A percentile compares a stretch with the other conserved stretches of the same genome.
Evolutionary conservation across 2,797 vertebrate species (phyloP).

Genomic region (Arnoldichthys spilopterus): DNA sequence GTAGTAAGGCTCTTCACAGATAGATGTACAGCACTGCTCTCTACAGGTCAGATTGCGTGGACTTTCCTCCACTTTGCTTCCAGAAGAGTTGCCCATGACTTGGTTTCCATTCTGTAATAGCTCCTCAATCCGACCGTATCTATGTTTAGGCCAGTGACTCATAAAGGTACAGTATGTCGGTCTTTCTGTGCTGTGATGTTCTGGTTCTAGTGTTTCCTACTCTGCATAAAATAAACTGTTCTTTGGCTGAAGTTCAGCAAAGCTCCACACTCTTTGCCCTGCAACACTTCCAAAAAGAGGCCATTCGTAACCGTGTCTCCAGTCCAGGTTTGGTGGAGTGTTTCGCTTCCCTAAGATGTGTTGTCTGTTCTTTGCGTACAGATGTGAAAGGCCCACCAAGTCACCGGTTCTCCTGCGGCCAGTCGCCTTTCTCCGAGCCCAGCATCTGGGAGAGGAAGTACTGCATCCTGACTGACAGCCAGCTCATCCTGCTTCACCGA

Average conservation of each 20-base stretch:
- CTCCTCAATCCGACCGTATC: too few species aligned
- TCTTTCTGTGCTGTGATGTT: too few species aligned
- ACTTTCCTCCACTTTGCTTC: not conserved
- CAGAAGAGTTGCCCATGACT: not conserved
- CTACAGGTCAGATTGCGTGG: slow-evolving; percentile 67
- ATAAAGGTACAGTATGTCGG: too few species aligned
- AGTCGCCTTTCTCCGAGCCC: slow-evolving; percentile 86
- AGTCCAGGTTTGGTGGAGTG: not conserved
- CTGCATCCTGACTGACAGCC: slow-evolving; percentile 94
- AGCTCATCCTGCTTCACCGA: slow-evolving; percentile 90
- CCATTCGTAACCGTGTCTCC: too few species aligned
- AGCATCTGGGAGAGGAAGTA: slow-evolving; percentile 91
- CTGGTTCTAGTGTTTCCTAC: too few species aligned
- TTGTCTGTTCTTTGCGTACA: slow-evolving; percentile 60
- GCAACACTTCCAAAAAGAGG: too few species aligned
- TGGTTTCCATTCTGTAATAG: too few species aligned
- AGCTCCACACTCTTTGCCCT: not conserved
- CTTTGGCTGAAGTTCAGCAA: too few species aligned
- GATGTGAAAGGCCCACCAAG: slow-evolving; percentile 94
- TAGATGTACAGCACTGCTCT: slow-evolving; percentile 63
- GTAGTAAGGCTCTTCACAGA: not conserved
- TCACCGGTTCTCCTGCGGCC: slow-evolving; percentile 91
- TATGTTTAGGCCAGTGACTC: too few species aligned
- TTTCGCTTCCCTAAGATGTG: not conserved
- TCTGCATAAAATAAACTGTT: too few species aligned